phyloP scores from a whole-genome alignment of 2,113 vertebrate genomes.

The Pholis gunnellus region DNA sequence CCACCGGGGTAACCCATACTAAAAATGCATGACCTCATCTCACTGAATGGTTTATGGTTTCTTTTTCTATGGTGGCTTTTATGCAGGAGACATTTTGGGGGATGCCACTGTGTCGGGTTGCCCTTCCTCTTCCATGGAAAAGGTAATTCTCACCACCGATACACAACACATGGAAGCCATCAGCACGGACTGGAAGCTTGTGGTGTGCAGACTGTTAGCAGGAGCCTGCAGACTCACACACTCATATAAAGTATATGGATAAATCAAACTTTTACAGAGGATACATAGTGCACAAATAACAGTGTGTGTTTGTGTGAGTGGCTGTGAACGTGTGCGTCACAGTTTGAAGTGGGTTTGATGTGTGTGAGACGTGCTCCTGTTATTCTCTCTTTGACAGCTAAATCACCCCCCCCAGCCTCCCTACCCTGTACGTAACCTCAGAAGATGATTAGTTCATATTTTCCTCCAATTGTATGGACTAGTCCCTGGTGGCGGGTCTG shows the following conservation, averaged over 20 bases:
- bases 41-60: conserved; percentile 66
- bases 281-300: conserved; percentile 17
- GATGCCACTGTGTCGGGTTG: conserved; percentile 67
- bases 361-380: conserved; percentile 53
- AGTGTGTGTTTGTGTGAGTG: conserved; percentile 46
- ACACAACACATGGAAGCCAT: conserved; percentile 77
- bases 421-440: conserved; percentile 62
- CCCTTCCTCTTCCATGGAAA: conserved; percentile 64
- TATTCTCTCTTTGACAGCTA: conserved; percentile 70
- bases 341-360: conserved; percentile 61
- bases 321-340: conserved; percentile 51
- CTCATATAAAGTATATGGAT: conserved; percentile 43
- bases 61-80: conserved; percentile 62
- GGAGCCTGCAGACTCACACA: conserved; percentile 55
- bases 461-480: conserved; percentile 75
- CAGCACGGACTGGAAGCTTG: conserved; percentile 61
- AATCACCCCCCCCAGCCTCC: conserved; percentile 51
- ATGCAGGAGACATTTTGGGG: conserved; percentile 61
- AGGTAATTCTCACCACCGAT: conserved; percentile 61
- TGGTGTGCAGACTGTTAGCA: conserved; percentile 55
- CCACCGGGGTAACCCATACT: conserved; percentile 44
- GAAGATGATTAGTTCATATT: conserved; percentile 79
- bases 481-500: conserved; percentile 61
- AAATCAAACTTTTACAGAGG: conserved; percentile 28
- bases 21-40: conserved; percentile 67